Evolutionary conservation across 1,140 invertebrate genomes (phyloP), one percentile per base, ranked within the genome.

Genomic region (Nasonia vitripennis): DNA sequence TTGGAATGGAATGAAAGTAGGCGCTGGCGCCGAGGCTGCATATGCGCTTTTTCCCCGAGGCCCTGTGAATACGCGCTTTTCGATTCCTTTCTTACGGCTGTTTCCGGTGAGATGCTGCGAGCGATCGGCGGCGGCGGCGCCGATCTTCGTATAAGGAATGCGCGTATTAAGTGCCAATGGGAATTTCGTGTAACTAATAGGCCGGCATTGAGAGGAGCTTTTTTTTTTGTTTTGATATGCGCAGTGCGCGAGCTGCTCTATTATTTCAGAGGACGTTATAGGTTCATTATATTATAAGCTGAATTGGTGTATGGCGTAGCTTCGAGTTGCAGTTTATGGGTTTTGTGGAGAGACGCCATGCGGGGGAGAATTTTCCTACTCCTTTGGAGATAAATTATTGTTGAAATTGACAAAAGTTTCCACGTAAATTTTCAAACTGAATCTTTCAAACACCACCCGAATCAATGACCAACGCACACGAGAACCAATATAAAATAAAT

Each of bases 171-270:
- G 73, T 75, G 71, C 81, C 81, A 77, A 77, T 77, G 81, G 82
- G 74, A 83, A 75, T 75, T 83, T 78, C 73, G 51, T 67, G 71
- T 77, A 83, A 77, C 27, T 77, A 83, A 83, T 77, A 23, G 68
- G 5, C 9, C 68, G 67, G 67, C 9, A 70, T 71, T 17, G 68
- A n/a, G 23, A 12, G 27, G 27, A 31, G 12, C 12, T 67, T n/a
- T 27, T 27, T n/a, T 31, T 37, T 20, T 62, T 62, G 55, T 20
- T 4, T 71, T 5, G 11, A 17, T n/a, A 0, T 51, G 12, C 6
- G 67, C 11, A 23, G 67, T 4, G 68, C 1, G 23, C 1, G 27
- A 27, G 10, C 51, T 73, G 31, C 48, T 67, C 81, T 83, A 67
- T 83, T 77, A 83, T 83, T 83, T 83, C 55, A 62, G 4, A 23